Evolutionary conservation across 2,113 vertebrate genomes (phyloP).

Genomic region (Ictalurus punctatus): DNA sequence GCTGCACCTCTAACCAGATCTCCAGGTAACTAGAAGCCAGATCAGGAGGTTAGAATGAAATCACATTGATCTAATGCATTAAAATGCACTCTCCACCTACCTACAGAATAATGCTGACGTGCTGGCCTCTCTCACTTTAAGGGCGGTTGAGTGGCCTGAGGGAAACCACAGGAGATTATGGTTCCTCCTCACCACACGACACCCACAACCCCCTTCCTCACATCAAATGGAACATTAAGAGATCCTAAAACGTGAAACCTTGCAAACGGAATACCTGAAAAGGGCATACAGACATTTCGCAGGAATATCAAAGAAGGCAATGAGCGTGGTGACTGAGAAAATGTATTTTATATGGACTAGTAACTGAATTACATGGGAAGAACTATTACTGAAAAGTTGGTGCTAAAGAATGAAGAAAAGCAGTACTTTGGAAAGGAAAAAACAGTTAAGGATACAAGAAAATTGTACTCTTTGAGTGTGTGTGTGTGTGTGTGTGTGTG

Average conservation of each 20-base stretch:
- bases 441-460: background rate
- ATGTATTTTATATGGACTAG: background rate
- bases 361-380: slow-evolving; percentile 30
- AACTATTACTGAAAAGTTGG: slow-evolving; percentile 13
- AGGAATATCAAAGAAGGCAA: slow-evolving; percentile 31
- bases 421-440: slow-evolving; percentile 10
- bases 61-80: background rate
- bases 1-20: background rate
- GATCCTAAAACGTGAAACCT: slow-evolving; percentile 1
- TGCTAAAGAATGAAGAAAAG: background rate
- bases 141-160: background rate
- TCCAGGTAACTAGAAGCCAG: background rate
- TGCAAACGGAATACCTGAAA: slow-evolving; percentile 42
- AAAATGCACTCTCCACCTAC: background rate
- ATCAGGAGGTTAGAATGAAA: slow-evolving; percentile 12
- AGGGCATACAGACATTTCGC: slow-evolving; percentile 24
- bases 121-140: background rate
- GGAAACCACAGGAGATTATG: slow-evolving; percentile 13
- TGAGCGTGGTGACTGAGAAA: background rate
- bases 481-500: slow-evolving; percentile 17
- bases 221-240: slow-evolving; percentile 34
- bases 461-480: background rate
- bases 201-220: background rate
- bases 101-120: background rate
- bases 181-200: background rate